Evolutionary conservation across 2,888 invertebrate genomes (phyloP).

Genomic region (Laothoe populi): DNA sequence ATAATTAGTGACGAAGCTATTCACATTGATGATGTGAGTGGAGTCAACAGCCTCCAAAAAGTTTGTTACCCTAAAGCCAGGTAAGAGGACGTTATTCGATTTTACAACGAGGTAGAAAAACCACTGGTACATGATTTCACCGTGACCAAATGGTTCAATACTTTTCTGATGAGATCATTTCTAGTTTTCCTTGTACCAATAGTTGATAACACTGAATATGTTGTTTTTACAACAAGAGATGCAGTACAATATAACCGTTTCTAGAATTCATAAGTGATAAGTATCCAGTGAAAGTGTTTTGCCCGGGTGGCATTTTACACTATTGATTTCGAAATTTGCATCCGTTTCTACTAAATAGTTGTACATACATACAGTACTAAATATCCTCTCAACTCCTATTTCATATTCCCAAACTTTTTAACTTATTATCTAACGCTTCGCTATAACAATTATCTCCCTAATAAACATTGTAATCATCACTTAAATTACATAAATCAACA

Average conservation of each 20-base stretch:
- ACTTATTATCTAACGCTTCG: neutral
- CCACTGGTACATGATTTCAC: neutral
- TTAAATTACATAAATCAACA: conserved; percentile 7
- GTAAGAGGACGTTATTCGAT: neutral
- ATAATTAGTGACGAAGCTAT: neutral
- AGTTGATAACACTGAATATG: neutral
- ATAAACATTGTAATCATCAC: conserved; percentile 11
- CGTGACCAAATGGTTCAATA: neutral
- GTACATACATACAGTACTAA: neutral
- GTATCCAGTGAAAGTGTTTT: neutral
- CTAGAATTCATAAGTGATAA: neutral
- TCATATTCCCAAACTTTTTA: neutral
- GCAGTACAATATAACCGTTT: neutral
- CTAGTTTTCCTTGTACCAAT: neutral
- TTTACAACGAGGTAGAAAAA: neutral
- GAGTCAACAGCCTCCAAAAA: conserved; percentile 45
- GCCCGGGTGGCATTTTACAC: neutral
- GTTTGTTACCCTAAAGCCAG: conserved; percentile 28
- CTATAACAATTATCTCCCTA: conserved; percentile 13
- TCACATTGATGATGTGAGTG: conserved; percentile 36
- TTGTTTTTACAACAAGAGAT: neutral
- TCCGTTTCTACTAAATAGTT: neutral
- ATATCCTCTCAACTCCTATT: neutral
- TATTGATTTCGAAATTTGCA: neutral
- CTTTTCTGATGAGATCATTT: conserved; percentile 4